Base-by-base conservation (phyloP, 2,113 vertebrate species). In the Hyaena hyaena region DNA sequence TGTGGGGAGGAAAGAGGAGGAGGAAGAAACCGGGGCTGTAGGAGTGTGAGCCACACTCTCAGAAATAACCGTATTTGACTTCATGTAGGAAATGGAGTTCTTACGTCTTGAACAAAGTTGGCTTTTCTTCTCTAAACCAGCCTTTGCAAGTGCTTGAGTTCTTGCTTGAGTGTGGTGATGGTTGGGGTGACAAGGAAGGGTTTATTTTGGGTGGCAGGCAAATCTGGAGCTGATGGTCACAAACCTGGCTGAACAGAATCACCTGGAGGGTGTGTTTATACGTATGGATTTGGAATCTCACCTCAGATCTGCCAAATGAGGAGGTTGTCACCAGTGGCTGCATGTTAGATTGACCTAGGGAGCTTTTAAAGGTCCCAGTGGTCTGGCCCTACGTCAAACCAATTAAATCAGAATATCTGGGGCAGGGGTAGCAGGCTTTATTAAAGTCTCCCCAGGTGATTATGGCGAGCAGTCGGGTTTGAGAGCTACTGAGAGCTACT, bases 261-360 rank as follows among this genome's bases (percentile, higher is more conserved):
- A 26, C 28, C 63, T n/a, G 50, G 55, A 88, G 35, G 81, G 31
- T 1, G 0, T 19, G 69, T 61, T 63, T 48, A 5, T 73, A 8
- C 1, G 0, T 39, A 2, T 0, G 0, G 43, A 58, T 55, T 28
- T 0, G 0, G 63, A 90, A 15, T 21, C 12, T 96, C 4, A 17
- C 8, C 61, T 81, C 23, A 43, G 16, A 74, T 50, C 45, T 66
- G 33, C 26, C 11, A 10, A 1, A 21, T 65, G 16, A 16, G 24
- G 66, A 93, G 71, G 26, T 10, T 45, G 76, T 85, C 61, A 12
- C 9, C 14, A 11, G 23, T 19, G 45, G 50, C 50, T 58, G n/a
- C 4, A 3, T 7, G 0, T 66, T 26, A 23, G 33, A 69, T 23
- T 26, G 61, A 76, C 63, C 8, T 19, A 15, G 33, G 71, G 73